A percentile compares a stretch with the other conserved stretches of the same genome.
Evolutionary conservation across 2,797 vertebrate species (phyloP).

Genomic region (Rhinoraja longicauda): DNA sequence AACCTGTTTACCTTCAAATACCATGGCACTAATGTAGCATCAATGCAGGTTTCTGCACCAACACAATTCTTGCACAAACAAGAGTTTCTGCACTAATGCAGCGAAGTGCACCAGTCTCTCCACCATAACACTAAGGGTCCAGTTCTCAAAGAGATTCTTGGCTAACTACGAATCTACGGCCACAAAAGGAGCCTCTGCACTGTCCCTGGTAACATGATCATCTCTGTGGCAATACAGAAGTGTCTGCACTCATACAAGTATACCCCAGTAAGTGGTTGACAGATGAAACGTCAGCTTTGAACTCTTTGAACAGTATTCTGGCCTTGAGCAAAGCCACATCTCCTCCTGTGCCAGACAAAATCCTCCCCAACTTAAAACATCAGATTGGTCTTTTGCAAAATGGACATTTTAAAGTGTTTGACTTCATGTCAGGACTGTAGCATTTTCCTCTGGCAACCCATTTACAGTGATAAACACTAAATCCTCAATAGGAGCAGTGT

Average conservation of each 20-base stretch:
- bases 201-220: background rate
- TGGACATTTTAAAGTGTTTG: background rate
- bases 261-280: background rate
- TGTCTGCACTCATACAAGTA: background rate
- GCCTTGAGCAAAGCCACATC: background rate
- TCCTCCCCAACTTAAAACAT: background rate
- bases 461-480: background rate
- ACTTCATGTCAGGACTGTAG: background rate
- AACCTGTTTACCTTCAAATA: background rate
- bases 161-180: too few species aligned
- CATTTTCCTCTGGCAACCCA: background rate
- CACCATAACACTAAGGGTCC: too few species aligned
- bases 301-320: background rate
- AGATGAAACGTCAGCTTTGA: background rate
- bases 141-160: too few species aligned
- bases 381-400: background rate
- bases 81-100: background rate
- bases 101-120: background rate
- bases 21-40: background rate
- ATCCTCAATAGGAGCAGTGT: background rate
- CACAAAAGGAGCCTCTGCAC: background rate
- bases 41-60: background rate
- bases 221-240: background rate
- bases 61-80: background rate
- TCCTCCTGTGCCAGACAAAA: background rate